A percentile compares a stretch with the other conserved stretches of the same genome.
Evolutionary conservation across 1,140 invertebrate genomes (phyloP).

Genomic region (Euglossa dilemma): DNA sequence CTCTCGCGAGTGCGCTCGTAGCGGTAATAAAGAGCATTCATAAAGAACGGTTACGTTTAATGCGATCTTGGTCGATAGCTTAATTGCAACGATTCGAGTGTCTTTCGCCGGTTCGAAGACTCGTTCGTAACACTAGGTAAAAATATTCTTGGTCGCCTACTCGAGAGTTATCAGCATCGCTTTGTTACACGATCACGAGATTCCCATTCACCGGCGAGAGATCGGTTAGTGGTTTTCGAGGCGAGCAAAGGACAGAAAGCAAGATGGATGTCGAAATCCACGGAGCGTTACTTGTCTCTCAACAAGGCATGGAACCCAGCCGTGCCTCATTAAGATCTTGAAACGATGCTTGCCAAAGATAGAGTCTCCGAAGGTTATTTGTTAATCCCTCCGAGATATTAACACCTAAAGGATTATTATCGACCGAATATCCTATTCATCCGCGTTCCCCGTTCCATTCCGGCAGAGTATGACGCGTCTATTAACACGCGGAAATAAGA

Average conservation of each 20-base stretch:
- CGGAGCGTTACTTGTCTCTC: conserved; percentile 56
- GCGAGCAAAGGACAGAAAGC: conserved; percentile 57
- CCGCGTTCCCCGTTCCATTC: background rate
- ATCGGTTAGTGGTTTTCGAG: conserved; percentile 58
- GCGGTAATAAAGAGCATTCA: background rate
- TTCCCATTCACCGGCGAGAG: conserved; percentile 66
- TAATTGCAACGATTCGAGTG: conserved; percentile 27
- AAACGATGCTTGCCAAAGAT: conserved; percentile 61
- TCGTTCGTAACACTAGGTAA: background rate
- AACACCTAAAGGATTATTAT: conserved; percentile 23
- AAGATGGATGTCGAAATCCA: conserved; percentile 66
- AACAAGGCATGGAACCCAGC: conserved; percentile 53
- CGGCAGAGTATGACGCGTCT: background rate
- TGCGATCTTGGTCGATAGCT: conserved; percentile 1
- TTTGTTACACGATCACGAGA: conserved; percentile 68
- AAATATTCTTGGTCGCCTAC: conserved; percentile 42
- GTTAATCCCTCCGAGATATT: conserved; percentile 37
- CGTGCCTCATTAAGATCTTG: conserved; percentile 61
- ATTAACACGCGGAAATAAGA: background rate
- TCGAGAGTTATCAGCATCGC: conserved; percentile 59
- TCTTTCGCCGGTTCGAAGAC: conserved; percentile 5
- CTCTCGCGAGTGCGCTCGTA: background rate
- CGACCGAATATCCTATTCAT: background rate
- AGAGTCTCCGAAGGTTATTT: conserved; percentile 39
- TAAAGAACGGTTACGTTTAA: background rate